Base-by-base conservation (phyloP, 2,113 vertebrate genomes). In the Eira barbara region DNA sequence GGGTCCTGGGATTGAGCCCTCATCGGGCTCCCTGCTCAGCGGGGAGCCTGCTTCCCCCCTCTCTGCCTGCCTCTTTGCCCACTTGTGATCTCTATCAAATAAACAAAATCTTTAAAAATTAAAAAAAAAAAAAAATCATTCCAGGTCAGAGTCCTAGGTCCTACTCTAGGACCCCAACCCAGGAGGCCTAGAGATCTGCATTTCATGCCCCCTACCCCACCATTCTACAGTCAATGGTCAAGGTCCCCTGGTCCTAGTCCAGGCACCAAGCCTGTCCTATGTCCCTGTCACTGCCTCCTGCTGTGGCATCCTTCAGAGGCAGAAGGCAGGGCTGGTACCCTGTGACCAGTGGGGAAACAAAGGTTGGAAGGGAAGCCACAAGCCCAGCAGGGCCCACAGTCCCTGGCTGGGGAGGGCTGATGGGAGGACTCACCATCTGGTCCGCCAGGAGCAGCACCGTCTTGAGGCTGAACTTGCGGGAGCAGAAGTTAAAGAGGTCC, bases 401-500 rank as follows among this genome's bases (percentile, higher is more conserved):
- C 39, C 49, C 52, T 1, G 6, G 47, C 9, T 6, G 1, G 92
- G 49, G 52, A 18, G 63, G 45, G 92, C 49, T 83, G 52, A 13
- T 1, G 18, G 23, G 15, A 20, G 15, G 15, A 95, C 98, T 95
- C 99, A 99, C 99, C 99, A 99, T 99, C 98, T 99, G 99, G 99
- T 99, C 99, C 34, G 99, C 99, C 98, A 99, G 98, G 89, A 99
- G 99, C 96, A 99, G 99, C 96, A 99, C 99, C 1, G 99, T 99
- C 99, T 99, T 99, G 93, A 99, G 99, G 99, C 99, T 99, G 99
- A 99, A 99, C 99, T 99, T 99, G 97, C 99, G 99, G 65, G 99
- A 99, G 98, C 99, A 99, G 97, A 99, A 99, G 99, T 99, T 99
- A 98, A 99, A 99, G 89, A 99, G 99, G 98, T 99, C 99, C 98